phyloP scores from a whole-genome alignment of 2,888 invertebrate species.

The Octonoba sinensis region DNA sequence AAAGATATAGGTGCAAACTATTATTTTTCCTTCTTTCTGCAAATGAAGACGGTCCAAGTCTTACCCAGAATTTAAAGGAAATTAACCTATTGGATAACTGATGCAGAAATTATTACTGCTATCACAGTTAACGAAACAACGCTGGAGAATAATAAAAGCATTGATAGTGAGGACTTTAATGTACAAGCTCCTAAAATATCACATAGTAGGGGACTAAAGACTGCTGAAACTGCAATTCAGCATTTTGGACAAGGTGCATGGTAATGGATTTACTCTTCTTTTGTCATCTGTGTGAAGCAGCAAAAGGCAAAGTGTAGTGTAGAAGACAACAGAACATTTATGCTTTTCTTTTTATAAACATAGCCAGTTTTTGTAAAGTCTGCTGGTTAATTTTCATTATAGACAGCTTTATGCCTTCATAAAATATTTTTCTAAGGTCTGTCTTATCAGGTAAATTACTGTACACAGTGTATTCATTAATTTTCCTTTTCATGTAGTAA shows the following conservation, averaged over 20 bases:
- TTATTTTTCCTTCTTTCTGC: background rate
- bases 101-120: too few species aligned
- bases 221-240: background rate
- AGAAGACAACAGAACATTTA: background rate
- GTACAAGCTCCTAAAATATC: constrained; percentile 5
- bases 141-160: background rate
- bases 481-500: background rate
- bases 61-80: too few species aligned
- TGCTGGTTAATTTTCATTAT: too few species aligned
- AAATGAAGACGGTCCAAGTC: too few species aligned
- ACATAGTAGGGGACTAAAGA: background rate
- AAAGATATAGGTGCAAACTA: background rate
- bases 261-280: background rate
- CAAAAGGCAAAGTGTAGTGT: background rate
- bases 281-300: background rate
- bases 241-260: background rate
- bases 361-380: background rate
- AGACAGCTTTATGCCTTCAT: too few species aligned
- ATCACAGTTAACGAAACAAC: too few species aligned
- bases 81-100: too few species aligned
- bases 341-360: background rate
- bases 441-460: too few species aligned
- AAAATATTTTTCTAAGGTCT: too few species aligned
- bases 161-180: background rate
- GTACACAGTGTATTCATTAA: background rate